phyloP scores from a whole-genome alignment of 2,888 invertebrate species.

The Mythimna pallens region DNA sequence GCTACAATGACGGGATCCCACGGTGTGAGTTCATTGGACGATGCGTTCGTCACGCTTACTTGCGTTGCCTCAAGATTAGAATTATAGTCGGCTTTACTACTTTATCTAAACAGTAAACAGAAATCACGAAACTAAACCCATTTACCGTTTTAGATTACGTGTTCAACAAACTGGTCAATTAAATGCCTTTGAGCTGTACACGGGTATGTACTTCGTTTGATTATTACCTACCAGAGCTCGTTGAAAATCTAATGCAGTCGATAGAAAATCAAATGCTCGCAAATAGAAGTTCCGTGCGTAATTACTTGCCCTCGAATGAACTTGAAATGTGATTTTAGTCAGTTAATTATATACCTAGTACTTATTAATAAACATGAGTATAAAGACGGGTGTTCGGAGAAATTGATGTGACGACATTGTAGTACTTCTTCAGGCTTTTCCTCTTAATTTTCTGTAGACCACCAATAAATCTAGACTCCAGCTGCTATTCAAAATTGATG shows the following conservation, averaged over 20 bases:
- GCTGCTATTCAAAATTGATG: neutral
- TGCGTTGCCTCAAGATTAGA: slow-evolving; percentile 73
- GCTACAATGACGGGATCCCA: slow-evolving; percentile 85
- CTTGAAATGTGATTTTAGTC: neutral
- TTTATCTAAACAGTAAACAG: slow-evolving; percentile 52
- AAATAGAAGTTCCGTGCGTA: slow-evolving; percentile 40
- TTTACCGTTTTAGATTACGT: slow-evolving; percentile 65
- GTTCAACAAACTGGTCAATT: slow-evolving; percentile 72
- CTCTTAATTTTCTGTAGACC: neutral
- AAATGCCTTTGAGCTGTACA: slow-evolving; percentile 70
- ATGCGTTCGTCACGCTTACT: slow-evolving; percentile 80
- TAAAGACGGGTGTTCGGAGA: neutral
- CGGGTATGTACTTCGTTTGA: slow-evolving; percentile 60
- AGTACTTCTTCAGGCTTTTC: neutral
- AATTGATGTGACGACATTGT: too few relatives aligned
- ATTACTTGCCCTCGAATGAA: slow-evolving; percentile 21
- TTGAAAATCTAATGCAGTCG: slow-evolving; percentile 36
- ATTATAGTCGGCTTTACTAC: slow-evolving; percentile 67
- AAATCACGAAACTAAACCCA: slow-evolving; percentile 49
- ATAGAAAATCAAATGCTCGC: slow-evolving; percentile 34
- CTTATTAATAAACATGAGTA: neutral
- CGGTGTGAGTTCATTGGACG: slow-evolving; percentile 84
- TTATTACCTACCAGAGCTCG: slow-evolving; percentile 45
- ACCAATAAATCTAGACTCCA: neutral
- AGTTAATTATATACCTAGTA: slow-evolving; percentile 1